Base-by-base conservation (phyloP, 2,797 vertebrate species). In the Heliangelus exortis region DNA sequence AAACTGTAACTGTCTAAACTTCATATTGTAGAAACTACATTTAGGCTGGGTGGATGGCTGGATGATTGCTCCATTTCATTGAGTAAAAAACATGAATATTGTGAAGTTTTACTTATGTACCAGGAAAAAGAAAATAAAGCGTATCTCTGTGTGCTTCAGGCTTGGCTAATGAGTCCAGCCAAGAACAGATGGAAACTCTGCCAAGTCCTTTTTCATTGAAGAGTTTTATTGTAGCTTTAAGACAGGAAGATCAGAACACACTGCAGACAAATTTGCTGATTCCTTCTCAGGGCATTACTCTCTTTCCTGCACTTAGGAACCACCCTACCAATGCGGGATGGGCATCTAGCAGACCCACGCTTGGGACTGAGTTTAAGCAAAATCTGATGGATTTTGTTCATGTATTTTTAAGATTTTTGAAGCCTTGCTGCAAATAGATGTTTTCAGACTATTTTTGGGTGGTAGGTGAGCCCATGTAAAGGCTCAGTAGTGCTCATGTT, bases 151-250 rank as follows among this genome's bases (percentile, higher is more conserved):
- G 66, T 91, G 66, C 65, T 87, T 92, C 86, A 93, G 80, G 84
- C 83, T 91, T 92, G 50, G 78, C 80, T 94, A 79, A 47, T 0
- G 1, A 94, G 54, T 89, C 92, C 86, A 84, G 85, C 91, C 26
- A 28, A 92, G 80, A 97, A 95, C 75, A 97, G 93, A 94, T 92
- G 91, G 96, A 97, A 97, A 95, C 92, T 77, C 84, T 96, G 95
- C 93, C 87, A 96, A 96, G 83, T 23, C 17, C 47, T 87, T 92
- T 96, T 96, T 93, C 94, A 95, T 86, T 96, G 96, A 97, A 85
- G 83, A 80, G 67, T 96, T 96, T 96, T 92, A 84, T 91, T 97
- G 89, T 94, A 96, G 87, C 93, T 89, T 84, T 92, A 80, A 78
- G 89, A 90, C 78, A 66, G 57, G 45, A 57, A 63, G 57, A 92